Evolutionary conservation across 2,113 vertebrate genomes (phyloP).

Genomic region (Pterocles burchelli): DNA sequence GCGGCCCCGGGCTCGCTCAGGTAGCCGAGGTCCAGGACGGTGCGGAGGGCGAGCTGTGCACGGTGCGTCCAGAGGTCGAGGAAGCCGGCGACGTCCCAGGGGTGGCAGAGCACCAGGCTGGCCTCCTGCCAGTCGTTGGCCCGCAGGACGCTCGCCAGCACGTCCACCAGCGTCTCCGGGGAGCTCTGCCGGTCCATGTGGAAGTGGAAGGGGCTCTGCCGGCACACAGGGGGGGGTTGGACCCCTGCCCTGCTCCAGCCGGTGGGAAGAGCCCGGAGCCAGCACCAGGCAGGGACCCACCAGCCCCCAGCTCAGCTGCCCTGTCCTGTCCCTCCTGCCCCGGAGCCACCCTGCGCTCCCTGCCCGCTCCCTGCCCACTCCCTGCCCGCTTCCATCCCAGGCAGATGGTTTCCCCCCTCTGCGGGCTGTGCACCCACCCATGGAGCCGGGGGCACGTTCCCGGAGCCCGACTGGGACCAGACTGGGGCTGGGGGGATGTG

Average conservation of each 20-base stretch:
- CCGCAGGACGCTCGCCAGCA: conserved; percentile 78
- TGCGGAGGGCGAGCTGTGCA: conserved; percentile 68
- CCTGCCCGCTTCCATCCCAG: too few species aligned
- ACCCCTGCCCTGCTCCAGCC: neutral
- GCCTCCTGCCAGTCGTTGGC: conserved; percentile 81
- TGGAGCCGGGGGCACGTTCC: neutral
- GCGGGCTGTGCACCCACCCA: neutral
- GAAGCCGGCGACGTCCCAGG: conserved; percentile 77
- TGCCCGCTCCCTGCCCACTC: too few species aligned
- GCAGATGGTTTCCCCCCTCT: too few species aligned
- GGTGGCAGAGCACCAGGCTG: conserved; percentile 80
- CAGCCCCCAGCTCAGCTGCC: too few species aligned
- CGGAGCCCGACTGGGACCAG: neutral
- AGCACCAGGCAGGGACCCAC: neutral
- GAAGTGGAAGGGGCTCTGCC: conserved; percentile 88
- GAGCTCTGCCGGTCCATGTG: conserved; percentile 83
- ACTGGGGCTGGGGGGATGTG: neutral
- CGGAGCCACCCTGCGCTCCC: neutral
- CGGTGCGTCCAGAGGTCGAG: conserved; percentile 51
- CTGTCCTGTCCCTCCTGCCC: neutral
- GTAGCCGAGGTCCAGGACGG: conserved; percentile 81
- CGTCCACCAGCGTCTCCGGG: conserved; percentile 77
- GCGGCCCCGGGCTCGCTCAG: conserved; percentile 46
- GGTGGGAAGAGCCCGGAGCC: accelerated
- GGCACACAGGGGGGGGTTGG: neutral